These are phyloP conservation scores for Artibeus jamaicensis DNA, from an alignment of 2,797 vertebrate genomes.

Conservation along the genomic window DNA sequence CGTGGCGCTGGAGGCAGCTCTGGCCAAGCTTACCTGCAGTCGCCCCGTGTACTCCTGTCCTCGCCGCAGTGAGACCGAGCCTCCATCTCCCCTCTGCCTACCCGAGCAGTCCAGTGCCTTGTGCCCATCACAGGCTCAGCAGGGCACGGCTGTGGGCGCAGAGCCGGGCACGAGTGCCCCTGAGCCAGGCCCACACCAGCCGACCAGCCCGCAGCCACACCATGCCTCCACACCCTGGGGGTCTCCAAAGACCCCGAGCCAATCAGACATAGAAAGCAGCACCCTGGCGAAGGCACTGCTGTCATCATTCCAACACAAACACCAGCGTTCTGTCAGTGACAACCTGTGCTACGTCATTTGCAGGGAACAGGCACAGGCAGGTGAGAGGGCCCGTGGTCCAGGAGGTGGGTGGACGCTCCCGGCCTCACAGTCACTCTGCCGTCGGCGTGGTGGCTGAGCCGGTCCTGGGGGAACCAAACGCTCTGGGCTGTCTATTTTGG, in stretches of 20 bases:
- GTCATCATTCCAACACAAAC: neutral
- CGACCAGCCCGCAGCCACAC: neutral
- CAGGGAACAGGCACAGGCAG: neutral
- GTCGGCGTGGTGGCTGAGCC: rapidly evolving
- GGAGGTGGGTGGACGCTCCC: neutral
- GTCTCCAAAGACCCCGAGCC: rapidly evolving
- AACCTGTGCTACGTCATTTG: neutral
- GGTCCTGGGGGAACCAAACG: rapidly evolving
- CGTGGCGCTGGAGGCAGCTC: neutral
- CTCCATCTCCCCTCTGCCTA: neutral
- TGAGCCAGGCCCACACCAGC: rapidly evolving
- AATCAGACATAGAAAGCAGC: neutral
- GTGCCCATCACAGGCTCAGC: neutral
- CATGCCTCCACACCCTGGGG: rapidly evolving
- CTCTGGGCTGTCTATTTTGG: neutral
- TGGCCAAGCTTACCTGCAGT: too few relatives aligned
- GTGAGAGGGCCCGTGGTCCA: neutral
- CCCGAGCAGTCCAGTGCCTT: neutral
- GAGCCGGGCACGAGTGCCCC: neutral
- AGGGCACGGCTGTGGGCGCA: neutral
- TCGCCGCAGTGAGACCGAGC: rapidly evolving
- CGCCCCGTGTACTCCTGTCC: rapidly evolving
- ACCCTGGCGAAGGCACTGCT: neutral
- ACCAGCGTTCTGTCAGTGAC: neutral
- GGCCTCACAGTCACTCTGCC: rapidly evolving